These are phyloP conservation scores for Drosophila burlai DNA, from an alignment of 1,140 invertebrate genomes.

Conservation along the genomic window DNA sequence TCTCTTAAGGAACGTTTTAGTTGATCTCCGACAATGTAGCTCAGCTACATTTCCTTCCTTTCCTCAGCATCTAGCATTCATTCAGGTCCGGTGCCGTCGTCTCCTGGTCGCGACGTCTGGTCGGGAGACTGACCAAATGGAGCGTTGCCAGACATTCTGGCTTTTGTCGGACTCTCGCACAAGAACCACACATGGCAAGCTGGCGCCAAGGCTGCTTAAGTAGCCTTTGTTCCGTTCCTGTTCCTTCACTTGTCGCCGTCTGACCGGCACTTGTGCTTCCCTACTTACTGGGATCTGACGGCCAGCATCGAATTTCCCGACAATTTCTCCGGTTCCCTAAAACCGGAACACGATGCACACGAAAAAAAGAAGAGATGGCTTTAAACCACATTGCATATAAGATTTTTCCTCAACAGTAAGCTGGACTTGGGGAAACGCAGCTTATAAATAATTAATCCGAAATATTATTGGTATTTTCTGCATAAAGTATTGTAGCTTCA, in stretches of 20 bases:
- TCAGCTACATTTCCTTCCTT: slow-evolving; percentile 3
- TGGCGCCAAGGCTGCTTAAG: slow-evolving; percentile 71
- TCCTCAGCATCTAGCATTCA: slow-evolving; percentile 4
- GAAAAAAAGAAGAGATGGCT: not conserved
- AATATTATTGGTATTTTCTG: not conserved
- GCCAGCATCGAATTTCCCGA: slow-evolving; percentile 64
- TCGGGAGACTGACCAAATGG: slow-evolving; percentile 52
- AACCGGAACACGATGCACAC: slow-evolving; percentile 31
- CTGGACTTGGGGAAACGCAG: not conserved
- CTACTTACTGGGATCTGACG: slow-evolving; percentile 23
- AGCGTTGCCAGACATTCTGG: slow-evolving; percentile 79
- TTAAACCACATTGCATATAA: not conserved
- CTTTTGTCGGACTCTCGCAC: slow-evolving; percentile 28
- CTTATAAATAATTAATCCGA: not conserved
- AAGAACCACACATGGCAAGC: slow-evolving; percentile 34
- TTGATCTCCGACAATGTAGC: not conserved
- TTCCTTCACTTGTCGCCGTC: slow-evolving; percentile 65
- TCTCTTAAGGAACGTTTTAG: not conserved
- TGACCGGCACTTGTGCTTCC: slow-evolving; percentile 38
- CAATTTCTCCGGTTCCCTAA: slow-evolving; percentile 21
- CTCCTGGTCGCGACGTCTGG: slow-evolving; percentile 67
- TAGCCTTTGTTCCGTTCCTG: slow-evolving; percentile 49
- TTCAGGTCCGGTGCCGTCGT: slow-evolving; percentile 51
- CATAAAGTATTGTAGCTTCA: too few species aligned
- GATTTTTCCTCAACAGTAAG: not conserved